Evolutionary conservation across 2,113 vertebrate genomes (phyloP).

Genomic region (Nerophis lumbriciformis): DNA sequence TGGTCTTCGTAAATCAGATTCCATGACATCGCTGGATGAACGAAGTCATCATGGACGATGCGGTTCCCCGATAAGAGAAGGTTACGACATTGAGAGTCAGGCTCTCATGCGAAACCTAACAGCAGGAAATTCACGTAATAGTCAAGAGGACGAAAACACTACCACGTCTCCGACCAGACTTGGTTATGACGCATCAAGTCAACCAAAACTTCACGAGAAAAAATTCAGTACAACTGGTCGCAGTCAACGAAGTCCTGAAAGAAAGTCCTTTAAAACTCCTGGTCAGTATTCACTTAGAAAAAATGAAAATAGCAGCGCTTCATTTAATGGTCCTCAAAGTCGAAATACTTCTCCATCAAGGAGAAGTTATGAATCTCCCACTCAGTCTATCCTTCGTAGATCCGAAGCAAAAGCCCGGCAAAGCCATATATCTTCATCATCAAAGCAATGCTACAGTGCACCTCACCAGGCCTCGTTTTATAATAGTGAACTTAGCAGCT

Average conservation of each 20-base stretch:
- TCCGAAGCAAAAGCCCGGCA: slow-evolving; percentile 33
- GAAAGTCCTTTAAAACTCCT: slow-evolving; percentile 33
- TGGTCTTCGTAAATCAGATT: slow-evolving; percentile 53
- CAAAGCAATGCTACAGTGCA: slow-evolving; percentile 32
- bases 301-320: slow-evolving; percentile 23
- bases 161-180: slow-evolving; percentile 27
- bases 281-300: slow-evolving; percentile 39
- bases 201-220: slow-evolving; percentile 47
- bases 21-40: slow-evolving; percentile 29
- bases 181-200: slow-evolving; percentile 30
- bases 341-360: slow-evolving; percentile 59
- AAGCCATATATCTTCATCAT: slow-evolving; percentile 30
- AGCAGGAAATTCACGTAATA: slow-evolving; percentile 35
- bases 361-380: slow-evolving; percentile 39
- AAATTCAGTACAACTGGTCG: slow-evolving; percentile 29
- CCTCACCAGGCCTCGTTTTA: slow-evolving; percentile 25
- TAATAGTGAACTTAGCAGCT: slow-evolving; percentile 37
- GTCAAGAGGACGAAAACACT: slow-evolving; percentile 28
- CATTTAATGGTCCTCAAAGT: slow-evolving; percentile 32
- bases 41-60: slow-evolving; percentile 52
- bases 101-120: slow-evolving; percentile 45
- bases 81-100: slow-evolving; percentile 63
- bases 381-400: slow-evolving; percentile 47
- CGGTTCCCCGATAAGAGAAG: slow-evolving; percentile 64
- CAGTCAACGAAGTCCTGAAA: slow-evolving; percentile 33